These are phyloP conservation scores for Phylloscopus whistleri DNA, from an alignment of 2,113 vertebrate species.

Conservation along the genomic window DNA sequence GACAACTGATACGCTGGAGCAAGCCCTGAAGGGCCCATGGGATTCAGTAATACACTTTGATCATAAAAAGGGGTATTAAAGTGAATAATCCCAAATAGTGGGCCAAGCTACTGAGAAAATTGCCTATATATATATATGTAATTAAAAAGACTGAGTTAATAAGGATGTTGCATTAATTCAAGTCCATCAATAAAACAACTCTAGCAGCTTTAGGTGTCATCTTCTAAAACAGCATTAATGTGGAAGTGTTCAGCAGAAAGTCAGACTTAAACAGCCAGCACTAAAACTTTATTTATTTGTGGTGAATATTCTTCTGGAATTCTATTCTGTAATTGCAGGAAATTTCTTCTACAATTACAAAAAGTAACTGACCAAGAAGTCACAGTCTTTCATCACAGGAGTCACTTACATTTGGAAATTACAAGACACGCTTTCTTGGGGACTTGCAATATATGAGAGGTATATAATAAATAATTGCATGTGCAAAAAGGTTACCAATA, in stretches of 20 bases:
- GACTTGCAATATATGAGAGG: background rate
- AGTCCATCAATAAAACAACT: background rate
- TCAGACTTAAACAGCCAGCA: background rate
- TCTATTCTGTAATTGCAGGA: no score
- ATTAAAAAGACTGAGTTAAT: background rate
- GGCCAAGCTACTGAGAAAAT: background rate
- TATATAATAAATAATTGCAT: background rate
- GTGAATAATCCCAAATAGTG: background rate
- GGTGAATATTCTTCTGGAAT: no score
- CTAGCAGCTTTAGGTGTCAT: background rate
- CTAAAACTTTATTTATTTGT: background rate
- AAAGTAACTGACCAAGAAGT: background rate
- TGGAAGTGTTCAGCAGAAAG: background rate
- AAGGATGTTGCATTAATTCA: background rate
- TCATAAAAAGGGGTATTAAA: background rate
- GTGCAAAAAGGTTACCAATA: background rate
- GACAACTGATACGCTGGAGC: background rate
- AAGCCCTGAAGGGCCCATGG: background rate
- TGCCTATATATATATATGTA: background rate
- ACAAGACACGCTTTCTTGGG: accelerated
- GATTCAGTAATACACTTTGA: background rate
- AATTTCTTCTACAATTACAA: background rate
- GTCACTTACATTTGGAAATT: background rate
- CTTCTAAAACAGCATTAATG: background rate
- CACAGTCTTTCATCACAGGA: accelerated